Conservation (phyloP, 2,888 invertebrate species). For the Aleiodes leptofemur region DNA sequence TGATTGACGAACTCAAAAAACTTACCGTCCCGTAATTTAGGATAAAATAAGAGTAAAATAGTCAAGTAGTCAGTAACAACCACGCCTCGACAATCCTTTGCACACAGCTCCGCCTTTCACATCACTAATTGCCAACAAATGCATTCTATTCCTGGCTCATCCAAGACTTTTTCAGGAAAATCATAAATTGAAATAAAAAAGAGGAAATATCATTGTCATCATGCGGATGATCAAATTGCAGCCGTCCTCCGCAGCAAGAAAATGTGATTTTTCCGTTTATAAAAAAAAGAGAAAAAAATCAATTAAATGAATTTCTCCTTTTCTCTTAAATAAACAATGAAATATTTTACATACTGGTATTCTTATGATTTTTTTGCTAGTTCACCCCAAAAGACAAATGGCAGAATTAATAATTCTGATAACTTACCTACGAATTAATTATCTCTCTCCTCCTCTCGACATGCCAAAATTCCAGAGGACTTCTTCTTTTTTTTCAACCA, state of each 20-base stretch:
- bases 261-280: constrained; percentile 6
- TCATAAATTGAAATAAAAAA: constrained; percentile 1
- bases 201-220: constrained; percentile 12
- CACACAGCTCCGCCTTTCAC: constrained; percentile 66
- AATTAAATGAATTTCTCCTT: no score
- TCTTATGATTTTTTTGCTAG: background rate
- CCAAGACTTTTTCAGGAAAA: constrained; percentile 3
- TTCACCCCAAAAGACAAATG: background rate
- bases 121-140: constrained; percentile 64
- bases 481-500: background rate
- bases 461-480: background rate
- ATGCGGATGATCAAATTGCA: constrained; percentile 47
- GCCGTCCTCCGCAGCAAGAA: constrained; percentile 16
- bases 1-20: constrained; percentile 18
- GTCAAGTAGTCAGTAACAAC: constrained; percentile 53
- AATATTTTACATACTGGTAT: background rate
- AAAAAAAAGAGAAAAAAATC: background rate
- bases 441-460: background rate
- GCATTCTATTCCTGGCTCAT: constrained; percentile 43
- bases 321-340: no score
- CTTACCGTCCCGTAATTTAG: constrained; percentile 9
- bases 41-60: constrained; percentile 51
- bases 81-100: constrained; percentile 71
- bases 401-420: background rate
- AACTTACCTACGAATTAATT: background rate